These are phyloP conservation scores for Chrysomallon squamiferum DNA, from an alignment of 1,140 invertebrate genomes.

Conservation along the genomic window DNA sequence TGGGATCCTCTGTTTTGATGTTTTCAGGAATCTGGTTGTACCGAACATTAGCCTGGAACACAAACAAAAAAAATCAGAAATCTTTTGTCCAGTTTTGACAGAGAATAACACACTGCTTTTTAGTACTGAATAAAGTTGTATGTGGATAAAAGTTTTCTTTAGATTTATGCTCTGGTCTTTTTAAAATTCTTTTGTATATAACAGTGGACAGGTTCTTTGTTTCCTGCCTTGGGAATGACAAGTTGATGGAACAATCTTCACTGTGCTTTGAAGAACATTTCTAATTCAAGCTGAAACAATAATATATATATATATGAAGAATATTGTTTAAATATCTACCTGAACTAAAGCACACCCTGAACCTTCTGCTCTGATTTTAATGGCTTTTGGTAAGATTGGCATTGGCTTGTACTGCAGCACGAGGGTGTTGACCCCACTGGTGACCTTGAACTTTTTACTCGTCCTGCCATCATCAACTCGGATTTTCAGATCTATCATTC, in stretches of 20 bases:
- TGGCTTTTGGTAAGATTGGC: conserved; percentile 19
- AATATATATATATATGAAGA: no score
- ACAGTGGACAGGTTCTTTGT: no score
- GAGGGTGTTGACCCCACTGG: conserved; percentile 39
- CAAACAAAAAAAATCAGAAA: background rate
- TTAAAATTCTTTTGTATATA: no score
- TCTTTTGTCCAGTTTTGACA: no score
- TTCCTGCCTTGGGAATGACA: no score
- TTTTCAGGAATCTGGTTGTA: conserved; percentile 43
- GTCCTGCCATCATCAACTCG: conserved; percentile 9
- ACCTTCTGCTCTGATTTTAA: conserved; percentile 74
- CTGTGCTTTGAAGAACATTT: no score
- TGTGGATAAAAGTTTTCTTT: no score
- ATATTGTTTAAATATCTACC: conserved; percentile 39
- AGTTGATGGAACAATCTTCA: no score
- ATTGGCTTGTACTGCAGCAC: conserved; percentile 38
- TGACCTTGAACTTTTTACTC: conserved; percentile 30
- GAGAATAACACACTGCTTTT: no score
- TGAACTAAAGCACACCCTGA: conserved; percentile 84
- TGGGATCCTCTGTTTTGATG: conserved; percentile 17
- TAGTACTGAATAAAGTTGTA: no score
- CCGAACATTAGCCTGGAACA: conserved; percentile 45
- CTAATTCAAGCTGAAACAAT: no score
- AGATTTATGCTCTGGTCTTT: no score
- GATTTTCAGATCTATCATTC: conserved; percentile 22